Base-by-base conservation (phyloP, 1,140 invertebrate genomes). In the Rhynchophorus ferrugineus region DNA sequence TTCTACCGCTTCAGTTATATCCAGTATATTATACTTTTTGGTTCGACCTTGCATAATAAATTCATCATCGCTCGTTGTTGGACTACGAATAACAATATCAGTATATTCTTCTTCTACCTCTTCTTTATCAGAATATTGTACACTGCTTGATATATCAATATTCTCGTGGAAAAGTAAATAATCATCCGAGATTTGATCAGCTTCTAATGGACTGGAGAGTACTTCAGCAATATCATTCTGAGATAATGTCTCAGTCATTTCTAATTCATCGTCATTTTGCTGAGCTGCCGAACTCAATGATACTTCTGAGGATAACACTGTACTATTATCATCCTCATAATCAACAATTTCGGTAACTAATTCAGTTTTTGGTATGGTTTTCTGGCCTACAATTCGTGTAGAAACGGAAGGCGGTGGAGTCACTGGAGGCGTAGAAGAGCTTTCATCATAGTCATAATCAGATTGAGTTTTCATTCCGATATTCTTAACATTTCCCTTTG, bases 391-490 rank as follows among this genome's bases (percentile, higher is more conserved):
- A 18, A 53, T 36, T 46, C 59, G 51, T 41, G 61, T 59, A 13
- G 61, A 62, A 29, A 59, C 49, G 9, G 57, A 35, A 1, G 72
- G 70, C 2, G 75, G 74, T 0, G 75, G 76, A n/a, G 78, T 77
- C 46, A 78, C 71, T 1, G 76, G 76, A 24, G 78, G 73, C 2
- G 77, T 74, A 29, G 73, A 73, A 0, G 78, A 79, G 61, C 78
- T 78, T 57, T 81, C 81, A 56, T 82, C 79, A 38, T 79, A 78
- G 51, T 81, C 79, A 53, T 80, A 81, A 59, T 82, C 80, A 0
- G 72, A 72, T 54, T 77, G 77, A 0, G 80, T 78, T 13, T 81
- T 73, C 13, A 77, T 73, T 63, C 70, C 71, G 2, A 69, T 66
- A 0, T 73, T 71, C 49, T 74, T 71, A 0, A 74, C 54, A 22